phyloP scores from a whole-genome alignment of 2,113 vertebrate species.

The Cheilinus undulatus region DNA sequence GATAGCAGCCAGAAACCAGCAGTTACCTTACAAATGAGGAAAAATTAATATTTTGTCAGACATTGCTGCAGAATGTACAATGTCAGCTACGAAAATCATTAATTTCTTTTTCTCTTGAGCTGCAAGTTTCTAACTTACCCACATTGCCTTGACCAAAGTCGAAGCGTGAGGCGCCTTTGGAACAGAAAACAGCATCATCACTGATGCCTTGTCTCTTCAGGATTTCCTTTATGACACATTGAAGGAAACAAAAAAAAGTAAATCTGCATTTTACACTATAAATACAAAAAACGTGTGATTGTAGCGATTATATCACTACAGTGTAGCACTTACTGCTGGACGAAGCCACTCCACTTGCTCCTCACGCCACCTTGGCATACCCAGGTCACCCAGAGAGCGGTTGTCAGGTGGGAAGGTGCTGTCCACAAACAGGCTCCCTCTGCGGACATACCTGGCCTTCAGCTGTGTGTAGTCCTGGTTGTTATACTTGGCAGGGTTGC shows the following conservation, averaged over 20 bases:
- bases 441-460: background rate
- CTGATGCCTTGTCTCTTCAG: conserved; percentile 8
- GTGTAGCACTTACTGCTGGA: conserved; percentile 37
- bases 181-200: background rate
- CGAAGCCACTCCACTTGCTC: conserved; percentile 55
- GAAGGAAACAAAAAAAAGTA: background rate
- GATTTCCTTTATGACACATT: conserved; percentile 34
- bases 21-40: conserved; percentile 45
- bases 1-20: conserved; percentile 68
- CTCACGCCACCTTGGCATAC: fast-evolving
- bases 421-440: conserved; percentile 28
- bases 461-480: conserved; percentile 55
- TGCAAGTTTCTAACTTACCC: conserved; percentile 3
- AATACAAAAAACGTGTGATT: background rate
- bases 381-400: conserved; percentile 43
- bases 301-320: too few relatives aligned
- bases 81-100: too few relatives aligned
- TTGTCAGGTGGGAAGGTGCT: conserved; percentile 43
- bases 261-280: background rate
- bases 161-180: conserved; percentile 38
- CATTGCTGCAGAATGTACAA: background rate
- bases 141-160: conserved; percentile 49
- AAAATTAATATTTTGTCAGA: background rate
- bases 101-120: background rate
- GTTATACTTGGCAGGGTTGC: conserved; percentile 56